Evolutionary conservation across 2,113 vertebrate species (phyloP).

Genomic region (Psilopogon haemacephalus): DNA sequence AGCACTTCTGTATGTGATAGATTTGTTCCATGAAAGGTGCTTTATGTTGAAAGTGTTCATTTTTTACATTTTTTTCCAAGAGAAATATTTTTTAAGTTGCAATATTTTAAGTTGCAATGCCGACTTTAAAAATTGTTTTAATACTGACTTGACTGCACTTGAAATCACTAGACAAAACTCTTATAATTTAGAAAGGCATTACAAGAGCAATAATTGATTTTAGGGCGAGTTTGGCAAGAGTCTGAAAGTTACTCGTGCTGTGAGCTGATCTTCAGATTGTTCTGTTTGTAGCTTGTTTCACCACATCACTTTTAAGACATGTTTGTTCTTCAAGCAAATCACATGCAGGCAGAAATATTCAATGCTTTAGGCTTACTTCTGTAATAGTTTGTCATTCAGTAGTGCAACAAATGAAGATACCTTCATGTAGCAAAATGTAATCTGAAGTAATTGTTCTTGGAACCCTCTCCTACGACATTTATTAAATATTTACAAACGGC

Average conservation of each 20-base stretch:
- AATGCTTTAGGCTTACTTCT: background rate
- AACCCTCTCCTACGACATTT: conserved; percentile 5
- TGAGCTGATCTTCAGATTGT: background rate
- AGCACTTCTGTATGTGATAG: background rate
- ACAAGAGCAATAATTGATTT: background rate
- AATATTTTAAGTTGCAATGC: no score
- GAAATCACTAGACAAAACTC: background rate
- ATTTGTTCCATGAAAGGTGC: background rate
- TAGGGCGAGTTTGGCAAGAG: background rate
- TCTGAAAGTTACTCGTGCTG: background rate
- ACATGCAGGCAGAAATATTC: conserved; percentile 20
- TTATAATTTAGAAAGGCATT: background rate
- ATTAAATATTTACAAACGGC: conserved; percentile 40
- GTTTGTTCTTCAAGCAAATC: conserved; percentile 21
- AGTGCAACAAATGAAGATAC: background rate
- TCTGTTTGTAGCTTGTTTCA: background rate
- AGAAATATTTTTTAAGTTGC: background rate
- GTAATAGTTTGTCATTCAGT: background rate
- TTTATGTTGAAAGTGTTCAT: background rate
- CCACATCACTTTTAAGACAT: background rate
- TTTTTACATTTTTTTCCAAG: background rate
- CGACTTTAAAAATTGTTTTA: background rate
- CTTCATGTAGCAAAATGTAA: conserved; percentile 12
- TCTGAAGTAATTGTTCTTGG: conserved; percentile 20
- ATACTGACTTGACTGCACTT: background rate